Evolutionary conservation across 2,113 vertebrate species (phyloP), one percentile per base, ranked within the genome.

Genomic region (Speoplatyrhinus poulsoni): DNA sequence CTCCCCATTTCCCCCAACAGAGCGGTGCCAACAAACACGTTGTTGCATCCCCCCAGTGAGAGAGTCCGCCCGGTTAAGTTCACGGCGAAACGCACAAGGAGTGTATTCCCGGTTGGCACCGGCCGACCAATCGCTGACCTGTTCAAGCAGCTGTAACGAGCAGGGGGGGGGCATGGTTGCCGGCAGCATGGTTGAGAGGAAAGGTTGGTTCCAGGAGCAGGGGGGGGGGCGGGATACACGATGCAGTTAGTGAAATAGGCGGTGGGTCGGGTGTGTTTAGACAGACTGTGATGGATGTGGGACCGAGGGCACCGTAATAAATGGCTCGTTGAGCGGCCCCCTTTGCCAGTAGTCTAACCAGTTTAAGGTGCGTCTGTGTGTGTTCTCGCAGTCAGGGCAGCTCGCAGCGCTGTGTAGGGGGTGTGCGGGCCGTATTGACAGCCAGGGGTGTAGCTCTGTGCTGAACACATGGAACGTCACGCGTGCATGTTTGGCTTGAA

Each of bases 81-180:
- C 36, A 41, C 36, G 7, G 36, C 36, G 7, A 41, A 41, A 41
- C 7, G 3, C 26, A 26, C 26, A 26, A 26, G 26, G 26, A 26
- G 3, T 41, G 36, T 41, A 41, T 6, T 41, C 68, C 73, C 66
- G 55, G 65, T 71, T 80, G 79, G 84, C 81, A 70, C 79, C 66
- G 26, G 9, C 9, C 1, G 60, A 68, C 67, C 72, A 33, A 66
- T 65, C 72, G 9, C 74, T 83, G 83, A 88, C 85, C 86, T 85
- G 87, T 88, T 83, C 86, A 82, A 89, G 88, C 82, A 88, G 82
- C 86, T 88, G 85, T 26, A 26, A 26, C 26, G 26, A 3, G 26
- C 26, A 3, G 26, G 26, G 26, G 26, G 2, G 26, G 26, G 26
- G 26, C n/a, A n/a, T n/a, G 79, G 58, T 36, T 84, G 83, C 77